Conservation (phyloP, 1,140 invertebrate species). For the Penaeus vannamei region DNA sequence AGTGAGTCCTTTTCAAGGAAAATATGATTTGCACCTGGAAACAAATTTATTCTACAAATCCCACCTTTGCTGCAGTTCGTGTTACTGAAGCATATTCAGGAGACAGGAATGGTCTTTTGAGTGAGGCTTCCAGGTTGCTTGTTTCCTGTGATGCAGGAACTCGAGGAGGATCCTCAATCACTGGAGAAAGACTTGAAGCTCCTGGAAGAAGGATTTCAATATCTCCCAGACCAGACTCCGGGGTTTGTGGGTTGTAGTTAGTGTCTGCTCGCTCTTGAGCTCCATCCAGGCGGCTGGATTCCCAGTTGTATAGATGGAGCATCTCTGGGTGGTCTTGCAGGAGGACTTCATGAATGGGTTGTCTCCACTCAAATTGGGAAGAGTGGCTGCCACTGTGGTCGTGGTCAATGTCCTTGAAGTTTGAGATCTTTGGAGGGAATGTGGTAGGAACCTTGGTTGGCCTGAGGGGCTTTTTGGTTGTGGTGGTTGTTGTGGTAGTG, state of each 20-base stretch:
- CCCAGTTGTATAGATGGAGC: slow-evolving; percentile 42
- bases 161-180: background rate
- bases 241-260: background rate
- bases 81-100: slow-evolving; percentile 21
- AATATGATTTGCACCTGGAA: too few relatives aligned
- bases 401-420: slow-evolving; percentile 3
- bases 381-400: slow-evolving; percentile 5
- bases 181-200: background rate
- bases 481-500: background rate
- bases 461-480: background rate
- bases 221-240: too few relatives aligned
- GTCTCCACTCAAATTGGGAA: background rate
- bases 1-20: too few relatives aligned
- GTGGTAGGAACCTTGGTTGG: background rate
- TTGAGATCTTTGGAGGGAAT: background rate
- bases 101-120: background rate
- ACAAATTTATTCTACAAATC: background rate
- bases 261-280: background rate
- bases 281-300: slow-evolving; percentile 4
- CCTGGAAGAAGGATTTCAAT: background rate
- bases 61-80: background rate
- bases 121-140: too few relatives aligned
- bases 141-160: background rate
- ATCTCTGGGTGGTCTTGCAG: slow-evolving; percentile 44
- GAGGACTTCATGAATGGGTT: slow-evolving; percentile 23